These are phyloP conservation scores for Melanophora roralis DNA, from an alignment of 2,888 invertebrate genomes.

Conservation along the genomic window DNA sequence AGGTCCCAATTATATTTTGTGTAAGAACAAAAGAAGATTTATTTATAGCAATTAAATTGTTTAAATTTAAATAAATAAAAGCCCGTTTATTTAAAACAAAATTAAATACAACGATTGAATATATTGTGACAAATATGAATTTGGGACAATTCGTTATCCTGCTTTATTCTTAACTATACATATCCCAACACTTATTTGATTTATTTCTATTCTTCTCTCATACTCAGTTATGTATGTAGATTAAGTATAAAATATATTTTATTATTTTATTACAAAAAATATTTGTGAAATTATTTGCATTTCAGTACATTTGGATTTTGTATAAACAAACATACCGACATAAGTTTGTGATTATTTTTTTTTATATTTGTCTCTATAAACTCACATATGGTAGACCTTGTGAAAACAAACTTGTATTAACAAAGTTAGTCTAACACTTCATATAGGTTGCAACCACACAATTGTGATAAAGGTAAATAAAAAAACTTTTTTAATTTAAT, in stretches of 20 bases:
- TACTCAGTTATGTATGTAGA: too few species aligned
- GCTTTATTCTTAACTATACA: too few species aligned
- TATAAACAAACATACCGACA: neutral
- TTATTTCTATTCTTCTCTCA: too few species aligned
- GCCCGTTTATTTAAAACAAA: too few species aligned
- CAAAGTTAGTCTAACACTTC: slow-evolving; percentile 62
- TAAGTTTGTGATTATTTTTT: neutral
- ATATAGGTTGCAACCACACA: slow-evolving; percentile 60
- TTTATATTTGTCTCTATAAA: neutral
- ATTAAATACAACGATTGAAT: neutral
- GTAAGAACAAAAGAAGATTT: neutral
- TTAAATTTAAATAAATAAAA: too few species aligned
- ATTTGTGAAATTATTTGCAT: slow-evolving; percentile 58
- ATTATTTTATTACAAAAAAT: slow-evolving; percentile 39
- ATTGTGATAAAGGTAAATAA: slow-evolving; percentile 62
- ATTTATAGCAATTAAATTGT: too few species aligned
- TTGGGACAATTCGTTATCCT: neutral
- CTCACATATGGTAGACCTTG: slow-evolving; percentile 12
- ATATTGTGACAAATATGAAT: neutral
- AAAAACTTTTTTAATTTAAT: slow-evolving; percentile 62
- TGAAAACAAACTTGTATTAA: slow-evolving; percentile 59
- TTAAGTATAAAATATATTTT: too few species aligned
- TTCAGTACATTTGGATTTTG: neutral
- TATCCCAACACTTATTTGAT: too few species aligned
- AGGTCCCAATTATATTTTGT: slow-evolving; percentile 8